These are phyloP conservation scores for Drosophila subsilvestris DNA, from an alignment of 2,888 invertebrate species.

Conservation along the genomic window DNA sequence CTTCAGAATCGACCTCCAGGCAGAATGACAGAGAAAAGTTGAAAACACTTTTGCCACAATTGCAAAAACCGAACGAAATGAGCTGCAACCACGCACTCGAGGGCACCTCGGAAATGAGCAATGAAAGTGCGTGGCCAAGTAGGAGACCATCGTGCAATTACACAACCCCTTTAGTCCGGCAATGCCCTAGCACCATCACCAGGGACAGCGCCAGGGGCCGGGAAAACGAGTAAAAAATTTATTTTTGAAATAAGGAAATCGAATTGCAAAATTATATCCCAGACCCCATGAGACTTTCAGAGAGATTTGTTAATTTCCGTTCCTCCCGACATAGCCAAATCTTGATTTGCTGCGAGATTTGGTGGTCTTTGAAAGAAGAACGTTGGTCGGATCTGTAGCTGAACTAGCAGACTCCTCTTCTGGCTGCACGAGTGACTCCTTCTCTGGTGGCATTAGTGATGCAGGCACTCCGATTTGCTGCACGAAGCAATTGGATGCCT, in stretches of 20 bases:
- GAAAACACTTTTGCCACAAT: slow-evolving; percentile 60
- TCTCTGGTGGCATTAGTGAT: not conserved
- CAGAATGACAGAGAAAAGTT: slow-evolving; percentile 51
- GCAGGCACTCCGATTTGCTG: slow-evolving; percentile 8
- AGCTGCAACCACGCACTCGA: slow-evolving; percentile 34
- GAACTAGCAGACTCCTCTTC: too few species aligned
- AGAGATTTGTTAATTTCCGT: not conserved
- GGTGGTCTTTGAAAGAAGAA: not conserved
- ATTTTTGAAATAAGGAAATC: not conserved
- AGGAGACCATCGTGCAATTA: slow-evolving; percentile 52
- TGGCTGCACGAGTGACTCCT: too few species aligned
- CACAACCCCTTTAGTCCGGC: slow-evolving; percentile 13
- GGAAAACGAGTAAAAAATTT: not conserved
- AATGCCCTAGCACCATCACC: too few species aligned
- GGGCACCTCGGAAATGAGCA: slow-evolving; percentile 47
- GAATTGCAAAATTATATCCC: not conserved
- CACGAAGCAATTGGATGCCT: slow-evolving; percentile 24
- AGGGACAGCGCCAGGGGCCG: not conserved
- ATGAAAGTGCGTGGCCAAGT: slow-evolving; percentile 49
- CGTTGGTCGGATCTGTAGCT: too few species aligned
- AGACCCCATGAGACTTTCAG: not conserved
- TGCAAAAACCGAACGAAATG: slow-evolving; percentile 57
- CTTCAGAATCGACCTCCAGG: slow-evolving; percentile 48
- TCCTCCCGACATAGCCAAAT: not conserved
- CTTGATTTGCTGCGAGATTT: not conserved